Conservation (phyloP, 2,888 invertebrate species). For the Hanleya hanleyi region DNA sequence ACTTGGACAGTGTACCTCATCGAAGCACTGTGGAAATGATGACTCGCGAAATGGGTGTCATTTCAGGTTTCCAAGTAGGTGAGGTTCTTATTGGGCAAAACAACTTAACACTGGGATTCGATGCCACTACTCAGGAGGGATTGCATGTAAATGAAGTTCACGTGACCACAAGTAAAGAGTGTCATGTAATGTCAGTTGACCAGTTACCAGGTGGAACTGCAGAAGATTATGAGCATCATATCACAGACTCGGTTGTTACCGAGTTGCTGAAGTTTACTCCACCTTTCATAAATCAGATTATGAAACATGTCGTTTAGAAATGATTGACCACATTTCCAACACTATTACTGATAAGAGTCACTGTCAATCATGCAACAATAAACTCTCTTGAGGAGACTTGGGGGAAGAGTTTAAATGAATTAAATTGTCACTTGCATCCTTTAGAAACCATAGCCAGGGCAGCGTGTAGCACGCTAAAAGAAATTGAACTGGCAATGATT, state of each 20-base stretch:
- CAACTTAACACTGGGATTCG: slow-evolving; percentile 34
- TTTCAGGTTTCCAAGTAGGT: slow-evolving; percentile 21
- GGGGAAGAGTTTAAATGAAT: slow-evolving; percentile 29
- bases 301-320: slow-evolving; percentile 1
- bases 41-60: slow-evolving; percentile 17
- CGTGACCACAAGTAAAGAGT: slow-evolving; percentile 18
- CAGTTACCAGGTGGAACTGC: slow-evolving; percentile 38
- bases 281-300: slow-evolving; percentile 11
- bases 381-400: slow-evolving; percentile 5
- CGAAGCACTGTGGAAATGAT: slow-evolving; percentile 17
- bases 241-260: slow-evolving; percentile 18
- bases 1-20: slow-evolving; percentile 12
- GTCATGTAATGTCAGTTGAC: slow-evolving; percentile 30
- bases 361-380: slow-evolving; percentile 27
- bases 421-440: slow-evolving; percentile 27
- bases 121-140: slow-evolving; percentile 38
- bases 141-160: slow-evolving; percentile 34
- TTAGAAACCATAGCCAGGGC: slow-evolving; percentile 23
- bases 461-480: slow-evolving; percentile 19
- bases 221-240: slow-evolving; percentile 31
- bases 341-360: slow-evolving; percentile 30
- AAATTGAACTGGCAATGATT: slow-evolving; percentile 33
- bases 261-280: slow-evolving; percentile 18
- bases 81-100: slow-evolving; percentile 4
- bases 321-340: slow-evolving; percentile 29